Evolutionary conservation across 2,797 vertebrate species (phyloP).

Genomic region (Carapus acus): DNA sequence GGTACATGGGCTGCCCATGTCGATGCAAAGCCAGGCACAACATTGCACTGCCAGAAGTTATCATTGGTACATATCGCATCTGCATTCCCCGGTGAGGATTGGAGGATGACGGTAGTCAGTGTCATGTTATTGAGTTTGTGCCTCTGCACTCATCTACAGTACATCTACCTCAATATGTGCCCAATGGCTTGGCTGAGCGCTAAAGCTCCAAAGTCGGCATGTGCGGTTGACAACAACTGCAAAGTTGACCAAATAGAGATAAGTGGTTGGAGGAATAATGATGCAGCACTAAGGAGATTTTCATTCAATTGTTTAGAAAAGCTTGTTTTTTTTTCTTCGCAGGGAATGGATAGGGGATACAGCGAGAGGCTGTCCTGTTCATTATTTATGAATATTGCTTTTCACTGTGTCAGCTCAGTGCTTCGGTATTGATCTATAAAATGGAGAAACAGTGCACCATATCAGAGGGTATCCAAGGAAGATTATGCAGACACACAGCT

Average conservation of each 20-base stretch:
- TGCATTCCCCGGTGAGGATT: too few species aligned
- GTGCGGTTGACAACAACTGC: slow-evolving; percentile 29
- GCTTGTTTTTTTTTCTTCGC: slow-evolving; percentile 40
- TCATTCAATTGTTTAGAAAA: too few species aligned
- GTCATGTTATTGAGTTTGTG: too few species aligned
- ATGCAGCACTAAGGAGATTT: slow-evolving; percentile 38
- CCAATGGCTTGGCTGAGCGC: too few species aligned
- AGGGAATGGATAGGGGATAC: slow-evolving; percentile 30
- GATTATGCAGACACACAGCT: slow-evolving; percentile 19
- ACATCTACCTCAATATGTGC: too few species aligned
- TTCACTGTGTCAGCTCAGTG: slow-evolving; percentile 70
- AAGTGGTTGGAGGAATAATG: slow-evolving; percentile 26
- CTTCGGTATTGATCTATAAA: slow-evolving; percentile 69
- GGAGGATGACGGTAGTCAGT: too few species aligned
- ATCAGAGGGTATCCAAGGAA: slow-evolving; percentile 45
- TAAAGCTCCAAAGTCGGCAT: slow-evolving; percentile 1
- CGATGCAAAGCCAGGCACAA: too few species aligned
- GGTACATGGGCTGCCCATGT: too few species aligned
- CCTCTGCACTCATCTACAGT: too few species aligned
- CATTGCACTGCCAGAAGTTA: too few species aligned
- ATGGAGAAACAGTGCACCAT: slow-evolving; percentile 43
- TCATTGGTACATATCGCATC: too few species aligned
- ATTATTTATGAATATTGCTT: slow-evolving; percentile 81
- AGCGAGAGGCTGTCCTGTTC: slow-evolving; percentile 57
- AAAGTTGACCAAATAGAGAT: slow-evolving; percentile 13